Evolutionary conservation across 2,888 invertebrate genomes (phyloP), one percentile per base, ranked within the genome.

Genomic region (Temnothorax unifasciatus): DNA sequence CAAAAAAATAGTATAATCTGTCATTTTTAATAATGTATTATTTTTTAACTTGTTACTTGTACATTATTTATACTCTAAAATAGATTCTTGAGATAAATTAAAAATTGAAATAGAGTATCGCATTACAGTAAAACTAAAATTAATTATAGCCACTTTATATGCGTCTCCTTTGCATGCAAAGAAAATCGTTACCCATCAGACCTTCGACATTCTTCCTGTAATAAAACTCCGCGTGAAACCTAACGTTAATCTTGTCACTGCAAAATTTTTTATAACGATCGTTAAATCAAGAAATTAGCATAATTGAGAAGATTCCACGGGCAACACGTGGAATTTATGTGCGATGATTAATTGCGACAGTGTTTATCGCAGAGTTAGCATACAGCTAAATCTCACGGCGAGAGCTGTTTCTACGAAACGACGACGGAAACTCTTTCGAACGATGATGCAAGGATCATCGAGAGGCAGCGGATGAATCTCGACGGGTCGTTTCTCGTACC

Each of bases 381-480:
- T 13, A 34, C 25, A 66, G 52, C 41, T 54, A 50, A 69, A 29
- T 25, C 21, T 74, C 3, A 44, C 73, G 15, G 6, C 15, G 44
- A 57, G 44, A 57, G 15, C 57, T 13, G 13, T 57, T 71, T 79
- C 73, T 4, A 47, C 74, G 44, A 73, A 73, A 59, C 34, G 34
- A 34, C 57, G 18, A 5, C 15, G 57, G 9, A 21, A 73, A 29
- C 15, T 41, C 73, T 47, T 52, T 38, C 47, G 74, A 34, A 8
- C 15, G 79, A 59, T 47, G 57, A 57, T 52, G 74, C 57, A 44
- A 79, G 57, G 57, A 57, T 73, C 57, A 69, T 66, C 54, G 77
- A 57, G 44, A 21, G 41, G 69, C 54, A 57, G 25, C 57, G 73
- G 25, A 44, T 57, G 34, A 75, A 75, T 75, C 50, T 34, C 44